Base-by-base conservation (phyloP, 2,113 vertebrate genomes). In the Cheilinus undulatus region DNA sequence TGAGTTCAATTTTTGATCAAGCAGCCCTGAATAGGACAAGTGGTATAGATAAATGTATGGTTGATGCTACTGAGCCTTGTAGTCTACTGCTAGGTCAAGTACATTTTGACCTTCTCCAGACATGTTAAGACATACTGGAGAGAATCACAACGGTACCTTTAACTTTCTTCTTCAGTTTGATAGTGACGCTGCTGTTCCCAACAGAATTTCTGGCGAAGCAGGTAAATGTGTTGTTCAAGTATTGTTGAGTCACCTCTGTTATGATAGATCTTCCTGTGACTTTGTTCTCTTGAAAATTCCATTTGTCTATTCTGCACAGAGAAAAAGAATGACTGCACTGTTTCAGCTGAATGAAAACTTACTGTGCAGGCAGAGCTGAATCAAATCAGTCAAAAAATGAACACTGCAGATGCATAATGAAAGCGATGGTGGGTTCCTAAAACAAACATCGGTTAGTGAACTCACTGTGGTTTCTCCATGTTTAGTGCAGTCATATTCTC, bases 191-290 rank as follows among this genome's bases (percentile, higher is more conserved):
- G 3, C 12, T 32, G 20, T 91, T 96, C n/a, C 95, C 95, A 2
- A 90, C 20, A 0, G 76, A 86, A 73, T 97, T 97, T 38, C 86
- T 87, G 66, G 95, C 94, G 62, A 93, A 83, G 65, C 97, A 98
- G 0, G 89, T 92, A 28, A 94, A 96, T 0, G 63, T 92, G 67
- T 82, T 85, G 45, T 14, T 81, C 53, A 97, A 72, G 76, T 97
- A 89, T 1, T 67, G 78, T 67, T 61, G 59, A 0, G 90, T 94
- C 70, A 97, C 93, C 80, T 93, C 69, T n/a, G 80, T 46, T 60
- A 97, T 88, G 24, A 50, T 61, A 3, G 85, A 51, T 5, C 12
- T 49, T 0, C 61, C 38, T 27, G 66, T 71, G 19, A 95, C 53
- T 9, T 26, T 45, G 9, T 46, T 10, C 1, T 81, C 85, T 14